Evolutionary conservation across 2,888 invertebrate species (phyloP).

Genomic region (Agrotis segetum): DNA sequence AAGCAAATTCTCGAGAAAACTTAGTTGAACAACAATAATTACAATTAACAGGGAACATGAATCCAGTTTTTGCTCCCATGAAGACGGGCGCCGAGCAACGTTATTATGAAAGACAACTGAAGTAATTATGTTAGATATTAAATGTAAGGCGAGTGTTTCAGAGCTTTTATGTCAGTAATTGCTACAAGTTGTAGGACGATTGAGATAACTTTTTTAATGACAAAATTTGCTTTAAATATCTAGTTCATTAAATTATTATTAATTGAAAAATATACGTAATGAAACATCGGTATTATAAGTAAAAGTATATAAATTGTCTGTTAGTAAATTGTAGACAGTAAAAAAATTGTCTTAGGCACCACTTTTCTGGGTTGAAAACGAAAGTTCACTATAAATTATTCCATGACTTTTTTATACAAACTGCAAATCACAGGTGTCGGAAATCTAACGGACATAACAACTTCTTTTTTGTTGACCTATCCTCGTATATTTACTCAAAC

Average conservation of each 20-base stretch:
- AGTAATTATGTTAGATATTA: slow-evolving; percentile 61
- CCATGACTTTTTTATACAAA: slow-evolving; percentile 33
- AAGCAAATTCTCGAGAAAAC: slow-evolving; percentile 21
- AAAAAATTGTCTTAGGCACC: slow-evolving; percentile 1
- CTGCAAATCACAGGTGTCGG: slow-evolving; percentile 48
- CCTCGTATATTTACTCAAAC: slow-evolving; percentile 16
- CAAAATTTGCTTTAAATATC: slow-evolving; percentile 1
- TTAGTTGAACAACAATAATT: slow-evolving; percentile 30
- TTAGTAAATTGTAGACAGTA: background rate
- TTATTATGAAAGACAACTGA: slow-evolving; percentile 61
- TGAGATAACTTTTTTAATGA: slow-evolving; percentile 32
- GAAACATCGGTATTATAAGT: slow-evolving; percentile 18
- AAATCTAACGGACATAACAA: slow-evolving; percentile 57
- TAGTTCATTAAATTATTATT: slow-evolving; percentile 10
- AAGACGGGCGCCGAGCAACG: slow-evolving; percentile 45
- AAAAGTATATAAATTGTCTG: slow-evolving; percentile 5
- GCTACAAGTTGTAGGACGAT: slow-evolving; percentile 34
- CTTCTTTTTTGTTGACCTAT: slow-evolving; percentile 31
- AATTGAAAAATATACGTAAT: background rate
- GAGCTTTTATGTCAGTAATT: slow-evolving; percentile 46
- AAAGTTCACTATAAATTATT: slow-evolving; percentile 48
- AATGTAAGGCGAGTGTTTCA: slow-evolving; percentile 55
- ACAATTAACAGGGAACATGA: slow-evolving; percentile 31
- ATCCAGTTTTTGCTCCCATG: slow-evolving; percentile 30
- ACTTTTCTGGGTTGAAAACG: slow-evolving; percentile 47